A percentile compares a stretch with the other conserved stretches of the same genome.
Evolutionary conservation across 1,140 invertebrate genomes (phyloP).

Genomic region (Proctacanthus coquilletti): DNA sequence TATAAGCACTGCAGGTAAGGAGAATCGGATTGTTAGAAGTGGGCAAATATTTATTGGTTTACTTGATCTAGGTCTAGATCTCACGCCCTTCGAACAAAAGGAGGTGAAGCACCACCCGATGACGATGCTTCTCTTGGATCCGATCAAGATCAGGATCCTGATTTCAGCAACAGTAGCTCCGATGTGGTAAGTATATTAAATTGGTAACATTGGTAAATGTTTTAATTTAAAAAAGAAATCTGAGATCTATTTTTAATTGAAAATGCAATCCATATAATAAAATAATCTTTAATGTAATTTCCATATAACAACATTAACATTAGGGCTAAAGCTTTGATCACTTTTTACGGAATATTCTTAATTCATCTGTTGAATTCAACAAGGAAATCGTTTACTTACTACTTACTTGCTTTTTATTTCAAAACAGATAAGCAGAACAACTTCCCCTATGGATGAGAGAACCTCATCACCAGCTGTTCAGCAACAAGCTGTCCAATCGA

Average conservation of each 20-base stretch:
- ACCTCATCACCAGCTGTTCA: constrained; percentile 3
- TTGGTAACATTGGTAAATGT: no score
- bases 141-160: constrained; percentile 28
- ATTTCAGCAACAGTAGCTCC: constrained; percentile 26
- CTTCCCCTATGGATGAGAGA: constrained; percentile 21
- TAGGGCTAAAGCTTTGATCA: no score
- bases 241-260: neutral
- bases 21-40: neutral
- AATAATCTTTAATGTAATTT: no score
- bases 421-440: constrained; percentile 23
- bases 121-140: constrained; percentile 37
- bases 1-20: constrained; percentile 67
- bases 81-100: constrained; percentile 53
- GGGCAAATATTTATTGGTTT: no score
- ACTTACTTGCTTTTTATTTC: constrained; percentile 1
- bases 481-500: neutral
- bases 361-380: constrained; percentile 2
- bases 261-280: no score
- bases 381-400: constrained; percentile 1
- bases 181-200: constrained; percentile 20
- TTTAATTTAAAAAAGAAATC: neutral
- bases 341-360: no score
- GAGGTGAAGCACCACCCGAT: constrained; percentile 34
- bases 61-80: constrained; percentile 43
- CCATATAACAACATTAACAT: no score